These are phyloP conservation scores for Tragelaphus buxtoni DNA, from an alignment of 2,113 vertebrate species.

Conservation along the genomic window DNA sequence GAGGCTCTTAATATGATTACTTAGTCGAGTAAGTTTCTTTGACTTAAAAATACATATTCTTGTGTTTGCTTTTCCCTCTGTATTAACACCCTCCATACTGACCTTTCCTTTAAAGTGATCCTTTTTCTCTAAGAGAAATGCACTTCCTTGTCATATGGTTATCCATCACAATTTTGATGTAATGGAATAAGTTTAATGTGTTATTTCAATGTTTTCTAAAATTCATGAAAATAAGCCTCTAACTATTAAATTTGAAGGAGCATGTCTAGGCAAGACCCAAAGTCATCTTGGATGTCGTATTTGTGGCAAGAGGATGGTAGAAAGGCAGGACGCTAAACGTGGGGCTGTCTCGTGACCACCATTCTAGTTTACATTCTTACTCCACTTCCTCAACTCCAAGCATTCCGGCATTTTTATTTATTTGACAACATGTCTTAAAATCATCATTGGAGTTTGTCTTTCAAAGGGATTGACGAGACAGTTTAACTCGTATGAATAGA, in stretches of 20 bases:
- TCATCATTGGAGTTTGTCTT: neutral
- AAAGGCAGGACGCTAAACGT: fast-evolving
- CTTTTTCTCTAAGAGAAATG: neutral
- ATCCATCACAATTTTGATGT: neutral
- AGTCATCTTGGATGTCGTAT: neutral
- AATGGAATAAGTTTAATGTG: neutral
- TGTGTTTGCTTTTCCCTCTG: neutral
- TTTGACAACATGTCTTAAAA: neutral
- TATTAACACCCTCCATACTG: neutral
- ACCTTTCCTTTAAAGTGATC: neutral
- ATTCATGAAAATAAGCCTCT: neutral
- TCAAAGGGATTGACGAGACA: neutral
- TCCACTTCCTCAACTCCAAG: neutral
- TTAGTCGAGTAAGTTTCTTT: neutral
- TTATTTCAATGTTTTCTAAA: neutral
- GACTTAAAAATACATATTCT: neutral
- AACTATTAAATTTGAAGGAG: neutral
- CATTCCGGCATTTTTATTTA: neutral
- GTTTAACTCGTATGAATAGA: neutral
- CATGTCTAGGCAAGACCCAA: neutral
- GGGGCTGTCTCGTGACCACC: fast-evolving
- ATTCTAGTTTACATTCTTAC: fast-evolving
- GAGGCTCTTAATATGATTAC: neutral
- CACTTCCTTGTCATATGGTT: neutral
- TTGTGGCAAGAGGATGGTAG: neutral